Conservation (phyloP, 2,113 vertebrate genomes). For the Gopherus evgoodei region DNA sequence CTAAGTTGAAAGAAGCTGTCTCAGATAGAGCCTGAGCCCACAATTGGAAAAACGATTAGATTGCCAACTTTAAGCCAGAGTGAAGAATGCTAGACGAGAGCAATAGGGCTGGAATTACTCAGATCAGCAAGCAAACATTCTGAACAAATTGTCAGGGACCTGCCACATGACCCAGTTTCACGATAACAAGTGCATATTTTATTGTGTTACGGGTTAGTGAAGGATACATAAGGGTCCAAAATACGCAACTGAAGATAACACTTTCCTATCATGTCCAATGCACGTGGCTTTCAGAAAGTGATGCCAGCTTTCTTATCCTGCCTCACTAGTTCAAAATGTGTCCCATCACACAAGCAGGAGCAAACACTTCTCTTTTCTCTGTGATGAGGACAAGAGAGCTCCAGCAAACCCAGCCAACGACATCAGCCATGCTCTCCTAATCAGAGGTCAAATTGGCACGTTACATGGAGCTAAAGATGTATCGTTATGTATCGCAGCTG, state of each 20-base stretch:
- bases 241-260: neutral
- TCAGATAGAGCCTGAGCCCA: neutral
- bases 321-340: neutral
- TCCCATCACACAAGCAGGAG: rapidly evolving
- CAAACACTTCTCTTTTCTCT: neutral
- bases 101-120: neutral
- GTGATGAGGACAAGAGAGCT: neutral
- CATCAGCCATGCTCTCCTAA: neutral
- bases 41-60: neutral
- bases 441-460: rapidly evolving
- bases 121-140: neutral
- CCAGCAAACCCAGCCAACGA: neutral
- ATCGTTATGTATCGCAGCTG: neutral
- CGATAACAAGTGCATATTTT: neutral
- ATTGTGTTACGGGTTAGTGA: neutral
- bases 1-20: neutral
- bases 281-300: neutral
- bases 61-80: neutral
- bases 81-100: neutral
- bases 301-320: neutral
- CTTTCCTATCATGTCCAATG: neutral
- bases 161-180: neutral
- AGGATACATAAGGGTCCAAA: neutral
- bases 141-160: neutral
- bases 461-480: neutral